Percentiles rank a stretch among this genome's conserved stretches.
Conservation (phyloP, 2,888 invertebrate genomes). For the Hirtodrosophila duncani region DNA sequence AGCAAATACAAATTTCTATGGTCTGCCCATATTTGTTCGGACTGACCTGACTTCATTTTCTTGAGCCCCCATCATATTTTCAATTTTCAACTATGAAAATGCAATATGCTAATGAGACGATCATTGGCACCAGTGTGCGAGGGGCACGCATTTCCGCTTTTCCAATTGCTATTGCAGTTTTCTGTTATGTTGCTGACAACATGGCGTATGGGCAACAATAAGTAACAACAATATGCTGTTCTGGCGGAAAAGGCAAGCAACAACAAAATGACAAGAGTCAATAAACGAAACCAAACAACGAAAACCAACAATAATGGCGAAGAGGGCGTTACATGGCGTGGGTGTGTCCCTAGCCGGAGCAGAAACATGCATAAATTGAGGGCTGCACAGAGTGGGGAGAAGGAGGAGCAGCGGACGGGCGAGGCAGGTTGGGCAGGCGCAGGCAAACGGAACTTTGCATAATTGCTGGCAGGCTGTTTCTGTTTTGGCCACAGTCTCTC, state of each 20-base stretch:
- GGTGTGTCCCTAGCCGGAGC: constrained; percentile 51
- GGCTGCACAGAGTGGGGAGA: constrained; percentile 39
- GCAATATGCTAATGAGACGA: constrained; percentile 50
- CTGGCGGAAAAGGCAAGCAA: constrained; percentile 41
- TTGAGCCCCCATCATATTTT: constrained; percentile 38
- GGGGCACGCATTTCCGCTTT: constrained; percentile 60
- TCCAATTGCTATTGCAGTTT: constrained; percentile 39
- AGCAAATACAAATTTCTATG: constrained; percentile 12
- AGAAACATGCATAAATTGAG: constrained; percentile 63
- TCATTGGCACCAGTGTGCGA: constrained; percentile 16
- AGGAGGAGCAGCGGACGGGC: background rate
- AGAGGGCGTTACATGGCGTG: constrained; percentile 14
- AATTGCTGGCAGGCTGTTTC: constrained; percentile 53
- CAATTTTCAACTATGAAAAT: constrained; percentile 33
- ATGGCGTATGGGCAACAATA: constrained; percentile 58
- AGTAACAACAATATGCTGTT: no score
- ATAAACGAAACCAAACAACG: constrained; percentile 42
- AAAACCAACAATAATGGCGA: background rate
- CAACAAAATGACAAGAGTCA: constrained; percentile 44
- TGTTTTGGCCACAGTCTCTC: constrained; percentile 18
- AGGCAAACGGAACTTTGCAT: constrained; percentile 59
- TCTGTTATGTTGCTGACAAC: constrained; percentile 49
- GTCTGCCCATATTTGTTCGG: constrained; percentile 37
- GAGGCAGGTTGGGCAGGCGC: background rate
- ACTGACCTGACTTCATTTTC: constrained; percentile 12